Evolutionary conservation across 53 echinoderm and acorn worm species (phyloP).

Genomic region (Stichopus horrens): DNA sequence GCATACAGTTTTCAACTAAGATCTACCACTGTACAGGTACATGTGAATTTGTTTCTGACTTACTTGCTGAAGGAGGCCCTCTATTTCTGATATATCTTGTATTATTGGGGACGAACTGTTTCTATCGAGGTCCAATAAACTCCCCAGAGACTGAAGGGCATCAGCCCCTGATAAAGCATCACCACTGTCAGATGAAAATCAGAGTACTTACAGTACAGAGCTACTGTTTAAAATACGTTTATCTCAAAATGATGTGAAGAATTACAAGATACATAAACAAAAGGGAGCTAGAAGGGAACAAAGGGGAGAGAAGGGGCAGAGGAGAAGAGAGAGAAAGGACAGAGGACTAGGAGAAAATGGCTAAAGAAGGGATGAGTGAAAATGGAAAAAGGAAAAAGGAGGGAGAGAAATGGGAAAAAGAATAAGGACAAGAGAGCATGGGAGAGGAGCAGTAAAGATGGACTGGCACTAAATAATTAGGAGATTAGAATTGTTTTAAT

Average conservation of each 20-base stretch:
- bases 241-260: neutral
- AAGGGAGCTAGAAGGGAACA: neutral
- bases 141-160: conserved; percentile 33
- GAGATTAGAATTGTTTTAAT: no score
- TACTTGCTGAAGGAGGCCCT: conserved; percentile 46
- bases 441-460: no score
- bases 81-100: conserved; percentile 53
- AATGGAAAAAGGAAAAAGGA: no score
- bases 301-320: neutral
- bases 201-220: neutral
- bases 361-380: neutral
- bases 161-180: conserved; percentile 36
- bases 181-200: conserved; percentile 34
- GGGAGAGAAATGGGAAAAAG: no score
- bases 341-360: neutral
- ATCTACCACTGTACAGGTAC: neutral
- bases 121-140: conserved; percentile 14
- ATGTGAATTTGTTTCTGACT: conserved; percentile 4
- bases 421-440: no score
- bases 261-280: neutral
- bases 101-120: conserved; percentile 43
- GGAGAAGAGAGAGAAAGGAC: neutral
- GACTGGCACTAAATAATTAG: no score
- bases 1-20: no score
- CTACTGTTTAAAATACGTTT: no score